Base-by-base conservation (phyloP, 2,797 vertebrate genomes). In the Cirrhinus mrigala region DNA sequence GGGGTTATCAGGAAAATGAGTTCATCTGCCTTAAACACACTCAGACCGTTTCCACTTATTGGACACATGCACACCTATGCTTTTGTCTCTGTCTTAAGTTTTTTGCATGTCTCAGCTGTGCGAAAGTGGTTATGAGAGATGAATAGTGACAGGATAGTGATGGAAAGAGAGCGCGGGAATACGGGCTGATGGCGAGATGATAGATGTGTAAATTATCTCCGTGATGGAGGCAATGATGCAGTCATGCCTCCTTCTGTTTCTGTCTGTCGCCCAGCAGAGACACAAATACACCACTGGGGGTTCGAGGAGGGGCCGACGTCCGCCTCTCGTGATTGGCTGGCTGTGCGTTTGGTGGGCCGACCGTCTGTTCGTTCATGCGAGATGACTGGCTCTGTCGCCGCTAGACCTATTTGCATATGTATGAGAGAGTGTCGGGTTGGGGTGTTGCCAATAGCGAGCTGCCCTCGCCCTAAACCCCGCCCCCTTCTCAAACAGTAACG, bases 141-240 rank as follows among this genome's bases (percentile, higher is more conserved):
- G 98, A 98, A 98, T 98, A 97, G 96, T 96, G 95, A 96, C 78
- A 76, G 77, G 79, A 62, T 93, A 95, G 96, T 97, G 93, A 93
- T 87, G 95, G 93, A 78, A 62, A 40, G 81, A 79, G 78, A 84
- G 82, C 44, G 50, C 14, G 10, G 74, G 62, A 85, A 74, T 97
- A 96, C 95, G 95, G 95, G 96, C 95, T 97, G 97, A 97, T 96
- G 97, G 95, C 97, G 97, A 98, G 97, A 99, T 99, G 98, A 99
- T 99, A 98, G 98, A 99, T 99, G 98, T 99, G 97, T 99, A 98
- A 99, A 99, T 99, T 99, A 99, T 97, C 97, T 96, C 95, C 94
- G 96, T 98, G 98, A 99, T 98, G 98, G 98, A 97, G 97, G 97
- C 98, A 99, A 99, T 99, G 98, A 99, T 99, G 98, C 98, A 98